Evolutionary conservation across 1,140 invertebrate species (phyloP).

Genomic region (Pissodes strobi): DNA sequence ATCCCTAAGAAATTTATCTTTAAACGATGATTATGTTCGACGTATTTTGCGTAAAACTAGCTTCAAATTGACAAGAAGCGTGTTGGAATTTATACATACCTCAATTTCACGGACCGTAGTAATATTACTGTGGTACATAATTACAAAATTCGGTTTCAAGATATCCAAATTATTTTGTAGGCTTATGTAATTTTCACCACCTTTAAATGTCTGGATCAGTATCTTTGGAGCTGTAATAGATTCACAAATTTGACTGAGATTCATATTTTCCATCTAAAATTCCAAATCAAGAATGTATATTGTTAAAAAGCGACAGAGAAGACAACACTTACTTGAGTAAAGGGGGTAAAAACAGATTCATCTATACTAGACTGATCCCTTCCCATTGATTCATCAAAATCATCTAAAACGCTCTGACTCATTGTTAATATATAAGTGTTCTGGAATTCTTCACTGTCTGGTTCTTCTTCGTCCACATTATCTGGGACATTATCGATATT

Average conservation of each 20-base stretch:
- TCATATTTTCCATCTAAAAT: slow-evolving; percentile 65
- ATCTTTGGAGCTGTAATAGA: slow-evolving; percentile 63
- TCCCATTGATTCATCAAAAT: slow-evolving; percentile 16
- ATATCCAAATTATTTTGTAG: slow-evolving; percentile 69
- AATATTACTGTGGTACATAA: slow-evolving; percentile 91
- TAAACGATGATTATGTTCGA: no score
- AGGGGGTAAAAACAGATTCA: slow-evolving; percentile 58
- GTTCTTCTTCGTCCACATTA: slow-evolving; percentile 47
- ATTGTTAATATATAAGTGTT: slow-evolving; percentile 72
- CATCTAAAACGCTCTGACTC: slow-evolving; percentile 59
- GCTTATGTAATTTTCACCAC: slow-evolving; percentile 69
- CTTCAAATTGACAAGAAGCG: no score
- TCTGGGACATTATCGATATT: slow-evolving; percentile 44
- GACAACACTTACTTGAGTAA: slow-evolving; percentile 63
- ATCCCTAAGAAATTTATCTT: no score
- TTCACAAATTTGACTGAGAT: slow-evolving; percentile 63
- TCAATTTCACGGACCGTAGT: slow-evolving; percentile 87
- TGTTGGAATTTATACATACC: no score
- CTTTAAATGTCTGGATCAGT: slow-evolving; percentile 77
- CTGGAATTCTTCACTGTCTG: slow-evolving; percentile 59
- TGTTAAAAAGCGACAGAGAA: not conserved
- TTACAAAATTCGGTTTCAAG: slow-evolving; percentile 78
- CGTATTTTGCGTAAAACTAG: no score
- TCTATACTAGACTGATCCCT: slow-evolving; percentile 46
- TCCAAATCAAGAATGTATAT: slow-evolving; percentile 1